Evolutionary conservation across 2,113 vertebrate genomes (phyloP).

Genomic region (Catharus minimus): DNA sequence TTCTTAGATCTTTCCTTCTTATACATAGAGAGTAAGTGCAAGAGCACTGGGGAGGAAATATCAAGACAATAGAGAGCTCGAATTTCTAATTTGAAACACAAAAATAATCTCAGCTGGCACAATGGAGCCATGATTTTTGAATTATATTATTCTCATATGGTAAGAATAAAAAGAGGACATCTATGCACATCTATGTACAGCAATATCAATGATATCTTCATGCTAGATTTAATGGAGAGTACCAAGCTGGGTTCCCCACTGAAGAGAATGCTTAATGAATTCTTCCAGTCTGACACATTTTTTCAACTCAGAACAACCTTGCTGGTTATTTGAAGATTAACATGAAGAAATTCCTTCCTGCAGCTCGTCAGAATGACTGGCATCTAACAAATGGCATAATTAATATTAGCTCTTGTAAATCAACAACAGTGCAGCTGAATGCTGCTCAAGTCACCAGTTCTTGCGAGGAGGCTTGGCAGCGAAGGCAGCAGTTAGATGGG

Average conservation of each 20-base stretch:
- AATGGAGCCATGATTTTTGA: background rate
- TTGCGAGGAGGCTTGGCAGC: conserved; percentile 30
- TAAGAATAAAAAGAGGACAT: background rate
- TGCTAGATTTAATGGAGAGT: background rate
- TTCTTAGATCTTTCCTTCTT: background rate
- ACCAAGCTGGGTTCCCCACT: background rate
- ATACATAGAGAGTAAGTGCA: background rate
- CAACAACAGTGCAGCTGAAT: background rate
- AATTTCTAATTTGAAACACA: background rate
- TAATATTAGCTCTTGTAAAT: background rate
- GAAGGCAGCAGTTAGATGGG: conserved; percentile 3
- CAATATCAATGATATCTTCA: background rate
- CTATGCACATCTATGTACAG: background rate
- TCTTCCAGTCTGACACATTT: background rate
- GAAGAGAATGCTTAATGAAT: background rate
- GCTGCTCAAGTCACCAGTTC: background rate
- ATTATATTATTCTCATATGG: background rate
- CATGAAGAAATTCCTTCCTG: background rate
- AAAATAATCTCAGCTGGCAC: background rate
- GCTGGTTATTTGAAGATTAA: background rate
- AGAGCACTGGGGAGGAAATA: background rate
- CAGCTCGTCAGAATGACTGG: background rate
- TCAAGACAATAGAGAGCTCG: background rate
- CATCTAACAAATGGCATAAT: background rate
- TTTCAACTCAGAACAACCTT: background rate